These are phyloP conservation scores for Scaptomyza reducta DNA, from an alignment of 2,888 invertebrate species.

Conservation along the genomic window DNA sequence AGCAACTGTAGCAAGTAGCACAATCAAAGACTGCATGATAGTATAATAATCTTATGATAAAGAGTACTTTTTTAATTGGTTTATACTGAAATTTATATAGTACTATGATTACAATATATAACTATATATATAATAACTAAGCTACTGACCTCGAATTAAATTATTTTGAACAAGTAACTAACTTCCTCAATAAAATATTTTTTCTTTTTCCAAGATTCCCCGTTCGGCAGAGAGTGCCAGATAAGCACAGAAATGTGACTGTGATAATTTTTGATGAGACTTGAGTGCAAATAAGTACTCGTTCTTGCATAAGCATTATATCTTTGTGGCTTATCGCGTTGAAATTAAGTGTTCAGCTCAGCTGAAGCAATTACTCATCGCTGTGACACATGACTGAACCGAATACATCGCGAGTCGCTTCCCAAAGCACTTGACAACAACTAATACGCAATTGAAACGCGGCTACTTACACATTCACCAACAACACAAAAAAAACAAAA, in stretches of 20 bases:
- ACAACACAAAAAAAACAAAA: conserved; percentile 19
- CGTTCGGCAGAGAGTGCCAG: conserved; percentile 1
- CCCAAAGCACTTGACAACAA: conserved; percentile 65
- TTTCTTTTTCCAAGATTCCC: not conserved
- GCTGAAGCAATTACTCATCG: conserved; percentile 65
- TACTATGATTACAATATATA: no score
- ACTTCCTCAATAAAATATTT: not conserved
- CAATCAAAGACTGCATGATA: no score
- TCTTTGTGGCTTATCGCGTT: conserved; percentile 49
- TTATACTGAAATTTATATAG: no score
- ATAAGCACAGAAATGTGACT: conserved; percentile 15
- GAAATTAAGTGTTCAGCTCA: conserved; percentile 48
- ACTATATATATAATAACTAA: no score
- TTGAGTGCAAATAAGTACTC: conserved; percentile 24
- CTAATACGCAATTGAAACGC: conserved; percentile 65
- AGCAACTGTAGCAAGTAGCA: no score
- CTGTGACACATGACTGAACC: conserved; percentile 49
- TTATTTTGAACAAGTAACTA: not conserved
- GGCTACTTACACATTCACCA: conserved; percentile 67
- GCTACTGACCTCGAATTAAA: not conserved
- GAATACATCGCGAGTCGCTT: conserved; percentile 18
- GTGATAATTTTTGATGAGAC: conserved; percentile 11
- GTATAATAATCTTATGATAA: no score
- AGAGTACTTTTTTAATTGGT: no score
- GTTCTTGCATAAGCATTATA: conserved; percentile 9